These are phyloP conservation scores for Harpagifer antarcticus DNA, from an alignment of 2,797 vertebrate species.

Conservation along the genomic window DNA sequence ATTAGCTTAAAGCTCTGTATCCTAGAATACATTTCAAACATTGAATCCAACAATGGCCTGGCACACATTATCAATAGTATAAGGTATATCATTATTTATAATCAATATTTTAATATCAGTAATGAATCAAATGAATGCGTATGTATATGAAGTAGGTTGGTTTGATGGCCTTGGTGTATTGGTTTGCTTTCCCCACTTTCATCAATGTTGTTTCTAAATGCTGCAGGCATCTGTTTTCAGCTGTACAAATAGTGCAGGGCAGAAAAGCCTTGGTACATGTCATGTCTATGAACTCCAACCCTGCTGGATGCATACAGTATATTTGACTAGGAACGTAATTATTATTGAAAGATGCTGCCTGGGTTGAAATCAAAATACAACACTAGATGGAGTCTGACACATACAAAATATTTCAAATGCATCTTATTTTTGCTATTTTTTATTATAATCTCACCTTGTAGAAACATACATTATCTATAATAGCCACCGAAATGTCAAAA, in stretches of 20 bases:
- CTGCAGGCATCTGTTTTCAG: conserved; percentile 4
- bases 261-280: not conserved
- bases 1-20: conserved; percentile 8
- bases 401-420: not conserved
- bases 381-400: not conserved
- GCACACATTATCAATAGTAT: not conserved
- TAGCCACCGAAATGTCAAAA: conserved; percentile 19
- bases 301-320: not conserved
- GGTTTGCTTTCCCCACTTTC: not conserved
- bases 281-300: not conserved
- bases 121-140: not conserved
- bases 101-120: not conserved
- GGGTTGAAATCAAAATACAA: not conserved
- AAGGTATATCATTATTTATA: not conserved
- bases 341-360: not conserved
- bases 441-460: conserved; percentile 16
- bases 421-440: not conserved
- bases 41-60: not conserved
- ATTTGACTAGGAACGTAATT: not conserved
- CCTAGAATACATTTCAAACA: conserved; percentile 7
- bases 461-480: conserved; percentile 22
- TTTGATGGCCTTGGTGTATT: not conserved
- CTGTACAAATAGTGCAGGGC: not conserved
- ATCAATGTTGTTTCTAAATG: conserved; percentile 5
- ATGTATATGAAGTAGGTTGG: not conserved